Conservation (phyloP, 2,797 vertebrate genomes). For the Oreonectes daqikongensis region DNA sequence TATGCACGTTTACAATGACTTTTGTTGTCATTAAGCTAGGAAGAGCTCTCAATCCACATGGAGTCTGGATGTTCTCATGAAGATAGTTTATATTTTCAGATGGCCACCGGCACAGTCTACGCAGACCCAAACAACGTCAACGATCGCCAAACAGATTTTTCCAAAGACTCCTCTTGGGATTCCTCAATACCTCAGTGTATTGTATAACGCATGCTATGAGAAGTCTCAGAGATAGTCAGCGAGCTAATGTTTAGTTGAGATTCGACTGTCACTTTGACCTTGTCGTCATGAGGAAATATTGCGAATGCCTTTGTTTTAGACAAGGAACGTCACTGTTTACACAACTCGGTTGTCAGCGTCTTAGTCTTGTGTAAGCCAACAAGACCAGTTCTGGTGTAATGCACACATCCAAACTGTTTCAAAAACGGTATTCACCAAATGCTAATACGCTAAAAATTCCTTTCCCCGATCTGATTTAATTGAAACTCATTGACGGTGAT, state of each 20-base stretch:
- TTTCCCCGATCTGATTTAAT: neutral
- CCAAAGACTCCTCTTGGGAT: neutral
- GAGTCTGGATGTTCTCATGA: neutral
- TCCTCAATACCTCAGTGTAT: neutral
- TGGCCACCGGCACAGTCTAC: neutral
- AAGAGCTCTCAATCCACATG: neutral
- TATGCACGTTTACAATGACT: neutral
- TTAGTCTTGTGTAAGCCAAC: neutral
- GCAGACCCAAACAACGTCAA: neutral
- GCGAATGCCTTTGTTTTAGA: neutral
- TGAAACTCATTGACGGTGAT: neutral
- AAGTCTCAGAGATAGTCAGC: neutral
- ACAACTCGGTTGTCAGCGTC: neutral
- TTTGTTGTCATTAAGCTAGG: neutral
- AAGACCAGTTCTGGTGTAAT: neutral
- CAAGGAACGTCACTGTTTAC: neutral
- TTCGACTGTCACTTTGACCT: conserved; percentile 3
- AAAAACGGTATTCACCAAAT: neutral
- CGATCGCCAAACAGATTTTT: neutral
- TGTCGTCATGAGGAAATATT: neutral
- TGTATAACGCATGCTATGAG: neutral
- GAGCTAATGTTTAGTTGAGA: conserved; percentile 19
- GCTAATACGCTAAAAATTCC: neutral
- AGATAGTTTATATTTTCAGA: neutral
- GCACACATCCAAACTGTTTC: neutral